Conservation (phyloP, 2,888 invertebrate species). For the Galerucella pusilla region DNA sequence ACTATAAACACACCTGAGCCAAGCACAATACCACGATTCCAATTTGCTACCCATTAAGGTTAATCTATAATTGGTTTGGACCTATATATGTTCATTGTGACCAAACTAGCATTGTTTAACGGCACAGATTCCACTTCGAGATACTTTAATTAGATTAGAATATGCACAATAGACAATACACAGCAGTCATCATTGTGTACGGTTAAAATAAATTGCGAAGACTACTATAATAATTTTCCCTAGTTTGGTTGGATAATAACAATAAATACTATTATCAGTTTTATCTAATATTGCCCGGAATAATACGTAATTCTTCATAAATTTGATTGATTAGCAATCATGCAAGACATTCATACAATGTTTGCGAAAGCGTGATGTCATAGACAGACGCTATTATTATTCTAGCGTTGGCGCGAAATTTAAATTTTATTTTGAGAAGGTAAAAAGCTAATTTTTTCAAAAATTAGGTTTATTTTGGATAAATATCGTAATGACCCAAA, state of each 20-base stretch:
- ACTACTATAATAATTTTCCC: neutral
- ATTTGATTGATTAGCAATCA: neutral
- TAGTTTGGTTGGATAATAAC: neutral
- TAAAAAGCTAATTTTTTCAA: too few species aligned
- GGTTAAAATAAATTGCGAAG: neutral
- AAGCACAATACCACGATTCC: neutral
- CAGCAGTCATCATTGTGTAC: neutral
- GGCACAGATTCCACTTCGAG: constrained; percentile 7
- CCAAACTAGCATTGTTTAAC: neutral
- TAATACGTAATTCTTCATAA: neutral
- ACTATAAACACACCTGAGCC: constrained; percentile 14
- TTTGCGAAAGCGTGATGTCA: too few species aligned
- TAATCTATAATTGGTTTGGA: constrained; percentile 8
- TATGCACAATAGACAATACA: neutral
- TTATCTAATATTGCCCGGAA: neutral
- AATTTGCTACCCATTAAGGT: neutral
- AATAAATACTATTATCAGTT: neutral
- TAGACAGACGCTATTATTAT: too few species aligned
- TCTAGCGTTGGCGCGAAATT: too few species aligned
- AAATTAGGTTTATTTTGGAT: too few species aligned
- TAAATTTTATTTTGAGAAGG: too few species aligned
- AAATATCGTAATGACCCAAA: too few species aligned
- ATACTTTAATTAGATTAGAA: neutral
- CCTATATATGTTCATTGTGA: constrained; percentile 7
- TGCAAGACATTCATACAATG: too few species aligned